These are phyloP conservation scores for Eledona agricola DNA, from an alignment of 2,888 invertebrate genomes.

Conservation along the genomic window DNA sequence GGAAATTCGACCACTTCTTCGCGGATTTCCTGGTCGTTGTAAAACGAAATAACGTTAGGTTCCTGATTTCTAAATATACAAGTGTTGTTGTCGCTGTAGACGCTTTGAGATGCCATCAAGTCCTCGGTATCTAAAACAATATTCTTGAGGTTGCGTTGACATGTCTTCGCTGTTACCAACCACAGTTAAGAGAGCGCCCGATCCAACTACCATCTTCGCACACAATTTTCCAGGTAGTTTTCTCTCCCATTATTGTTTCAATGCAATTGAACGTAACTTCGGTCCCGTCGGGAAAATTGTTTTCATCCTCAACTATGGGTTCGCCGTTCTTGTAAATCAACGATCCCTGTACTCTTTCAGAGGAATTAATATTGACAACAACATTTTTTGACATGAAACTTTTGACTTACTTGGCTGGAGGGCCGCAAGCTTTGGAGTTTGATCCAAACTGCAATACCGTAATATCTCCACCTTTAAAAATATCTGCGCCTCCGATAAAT, in stretches of 20 bases:
- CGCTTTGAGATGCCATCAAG: constrained; percentile 50
- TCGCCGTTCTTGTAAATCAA: constrained; percentile 78
- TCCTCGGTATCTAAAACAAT: constrained; percentile 56
- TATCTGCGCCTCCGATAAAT: constrained; percentile 62
- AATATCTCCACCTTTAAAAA: constrained; percentile 67
- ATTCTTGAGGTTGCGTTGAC: too few species aligned
- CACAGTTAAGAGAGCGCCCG: constrained; percentile 81
- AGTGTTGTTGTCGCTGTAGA: constrained; percentile 69
- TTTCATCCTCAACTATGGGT: constrained; percentile 71
- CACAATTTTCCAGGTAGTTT: constrained; percentile 84
- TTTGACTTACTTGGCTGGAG: constrained; percentile 76
- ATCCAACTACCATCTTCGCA: constrained; percentile 89
- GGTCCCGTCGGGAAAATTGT: constrained; percentile 80
- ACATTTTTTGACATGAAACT: neutral
- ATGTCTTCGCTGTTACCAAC: too few species aligned
- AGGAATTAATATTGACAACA: neutral
- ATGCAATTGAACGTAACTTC: constrained; percentile 87
- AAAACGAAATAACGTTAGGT: constrained; percentile 81
- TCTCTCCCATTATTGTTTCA: constrained; percentile 81
- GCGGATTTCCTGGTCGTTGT: constrained; percentile 79
- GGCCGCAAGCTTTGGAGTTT: constrained; percentile 67
- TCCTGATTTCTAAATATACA: constrained; percentile 82
- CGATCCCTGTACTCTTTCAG: constrained; percentile 76
- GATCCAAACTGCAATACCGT: constrained; percentile 66
- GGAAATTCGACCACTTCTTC: constrained; percentile 82